These are phyloP conservation scores for Nemoura dubitans DNA, from an alignment of 2,888 invertebrate species.

Conservation along the genomic window DNA sequence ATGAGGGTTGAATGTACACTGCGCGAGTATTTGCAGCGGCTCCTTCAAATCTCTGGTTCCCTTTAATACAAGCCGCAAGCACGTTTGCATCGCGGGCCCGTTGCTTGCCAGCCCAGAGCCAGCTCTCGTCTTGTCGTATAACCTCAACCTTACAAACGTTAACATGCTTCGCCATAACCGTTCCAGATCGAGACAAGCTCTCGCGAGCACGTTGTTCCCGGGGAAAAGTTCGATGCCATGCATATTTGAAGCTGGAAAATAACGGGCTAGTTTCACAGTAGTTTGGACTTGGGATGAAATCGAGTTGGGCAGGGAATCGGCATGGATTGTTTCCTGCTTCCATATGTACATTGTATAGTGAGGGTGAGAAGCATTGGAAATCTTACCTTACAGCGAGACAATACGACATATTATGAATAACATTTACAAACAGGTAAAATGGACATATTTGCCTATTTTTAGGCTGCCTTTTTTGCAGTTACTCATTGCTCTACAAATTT, in stretches of 20 bases:
- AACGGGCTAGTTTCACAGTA: not conserved
- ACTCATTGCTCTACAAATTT: too few relatives aligned
- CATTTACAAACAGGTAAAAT: too few relatives aligned
- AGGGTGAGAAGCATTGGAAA: too few relatives aligned
- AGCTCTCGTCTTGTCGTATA: slow-evolving; percentile 15
- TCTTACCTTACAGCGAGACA: too few relatives aligned
- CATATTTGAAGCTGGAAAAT: not conserved
- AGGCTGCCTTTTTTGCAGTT: too few relatives aligned
- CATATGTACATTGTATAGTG: too few relatives aligned
- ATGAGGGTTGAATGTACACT: slow-evolving; percentile 25
- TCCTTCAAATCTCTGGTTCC: slow-evolving; percentile 29
- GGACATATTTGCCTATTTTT: too few relatives aligned
- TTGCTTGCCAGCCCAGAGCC: too few relatives aligned
- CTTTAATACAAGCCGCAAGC: slow-evolving; percentile 46
- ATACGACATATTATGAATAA: too few relatives aligned
- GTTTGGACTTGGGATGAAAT: not conserved
- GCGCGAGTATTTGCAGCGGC: not conserved
- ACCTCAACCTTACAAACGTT: slow-evolving; percentile 20
- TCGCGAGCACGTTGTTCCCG: not conserved
- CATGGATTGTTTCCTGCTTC: too few relatives aligned
- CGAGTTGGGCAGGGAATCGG: too few relatives aligned
- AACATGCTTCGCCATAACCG: slow-evolving; percentile 1
- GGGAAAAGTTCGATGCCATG: not conserved
- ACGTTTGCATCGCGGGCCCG: slow-evolving; percentile 40
- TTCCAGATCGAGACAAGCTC: slow-evolving; percentile 18